A percentile compares a stretch with the other conserved stretches of the same genome.
These are phyloP conservation scores for Cosmia trapezina DNA, from an alignment of 2,888 invertebrate genomes.

Conservation along the genomic window DNA sequence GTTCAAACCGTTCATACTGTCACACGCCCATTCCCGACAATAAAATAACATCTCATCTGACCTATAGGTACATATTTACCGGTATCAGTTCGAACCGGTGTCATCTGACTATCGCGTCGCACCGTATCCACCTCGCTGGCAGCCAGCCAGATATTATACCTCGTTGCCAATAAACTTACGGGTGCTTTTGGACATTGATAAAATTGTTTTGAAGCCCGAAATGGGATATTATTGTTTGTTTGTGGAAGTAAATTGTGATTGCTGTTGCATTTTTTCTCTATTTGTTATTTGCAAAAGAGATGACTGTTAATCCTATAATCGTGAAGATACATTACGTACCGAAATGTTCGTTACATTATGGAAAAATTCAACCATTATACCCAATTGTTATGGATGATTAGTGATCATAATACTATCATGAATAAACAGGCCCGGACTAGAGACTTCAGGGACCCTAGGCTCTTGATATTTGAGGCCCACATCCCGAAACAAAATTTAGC, in stretches of 20 bases:
- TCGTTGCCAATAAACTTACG: constrained; percentile 47
- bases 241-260: constrained; percentile 5
- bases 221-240: constrained; percentile 8
- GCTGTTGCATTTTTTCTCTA: constrained; percentile 10
- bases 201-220: constrained; percentile 43
- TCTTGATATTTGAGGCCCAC: too few species aligned
- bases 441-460: too few species aligned
- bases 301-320: neutral
- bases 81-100: constrained; percentile 16
- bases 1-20: neutral
- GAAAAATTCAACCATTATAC: too few species aligned
- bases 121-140: constrained; percentile 23
- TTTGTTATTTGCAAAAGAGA: neutral
- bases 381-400: too few species aligned
- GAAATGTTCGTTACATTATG: too few species aligned
- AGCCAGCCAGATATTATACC: constrained; percentile 19
- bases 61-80: neutral
- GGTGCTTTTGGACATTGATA: constrained; percentile 32
- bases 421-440: too few species aligned
- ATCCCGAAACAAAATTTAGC: too few species aligned
- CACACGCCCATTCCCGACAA: neutral
- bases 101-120: constrained; percentile 8
- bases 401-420: too few species aligned
- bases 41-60: neutral
- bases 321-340: too few species aligned